A percentile compares a stretch with the other conserved stretches of the same genome.
Evolutionary conservation across 1,140 invertebrate species (phyloP).

Genomic region (Leptopilina boulardi): DNA sequence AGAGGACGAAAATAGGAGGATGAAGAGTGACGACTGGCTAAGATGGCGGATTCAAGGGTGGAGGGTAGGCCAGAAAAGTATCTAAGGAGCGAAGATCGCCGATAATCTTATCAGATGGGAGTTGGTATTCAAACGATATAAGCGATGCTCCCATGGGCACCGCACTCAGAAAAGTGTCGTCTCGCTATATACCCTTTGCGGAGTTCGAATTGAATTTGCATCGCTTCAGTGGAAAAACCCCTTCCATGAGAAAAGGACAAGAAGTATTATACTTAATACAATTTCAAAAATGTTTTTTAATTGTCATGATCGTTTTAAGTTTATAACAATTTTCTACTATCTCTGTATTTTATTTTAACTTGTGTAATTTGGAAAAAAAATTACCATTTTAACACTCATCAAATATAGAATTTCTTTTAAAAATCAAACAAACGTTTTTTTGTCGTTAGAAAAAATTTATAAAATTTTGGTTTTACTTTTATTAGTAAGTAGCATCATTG

Average conservation of each 20-base stretch:
- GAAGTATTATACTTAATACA: slow-evolving; percentile 49
- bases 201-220: slow-evolving; percentile 72
- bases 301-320: slow-evolving; percentile 43
- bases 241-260: slow-evolving; percentile 50
- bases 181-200: slow-evolving; percentile 52
- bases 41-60: slow-evolving; percentile 50
- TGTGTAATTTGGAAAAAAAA: not conserved
- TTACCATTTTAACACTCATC: too few relatives aligned
- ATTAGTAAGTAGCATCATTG: too few relatives aligned
- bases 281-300: slow-evolving; percentile 54
- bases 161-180: slow-evolving; percentile 48
- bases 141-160: slow-evolving; percentile 68
- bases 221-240: slow-evolving; percentile 54
- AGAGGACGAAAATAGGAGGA: slow-evolving; percentile 14
- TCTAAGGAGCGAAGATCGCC: slow-evolving; percentile 51
- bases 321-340: too few relatives aligned
- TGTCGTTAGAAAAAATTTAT: too few relatives aligned
- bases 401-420: too few relatives aligned
- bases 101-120: slow-evolving; percentile 70
- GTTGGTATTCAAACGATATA: slow-evolving; percentile 73
- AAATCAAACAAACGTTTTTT: too few relatives aligned
- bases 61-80: slow-evolving; percentile 34
- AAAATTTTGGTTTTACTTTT: too few relatives aligned
- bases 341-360: too few relatives aligned
- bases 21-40: slow-evolving; percentile 53